Conservation (phyloP, 2,888 invertebrate genomes). For the Bhutanitis thaidina region DNA sequence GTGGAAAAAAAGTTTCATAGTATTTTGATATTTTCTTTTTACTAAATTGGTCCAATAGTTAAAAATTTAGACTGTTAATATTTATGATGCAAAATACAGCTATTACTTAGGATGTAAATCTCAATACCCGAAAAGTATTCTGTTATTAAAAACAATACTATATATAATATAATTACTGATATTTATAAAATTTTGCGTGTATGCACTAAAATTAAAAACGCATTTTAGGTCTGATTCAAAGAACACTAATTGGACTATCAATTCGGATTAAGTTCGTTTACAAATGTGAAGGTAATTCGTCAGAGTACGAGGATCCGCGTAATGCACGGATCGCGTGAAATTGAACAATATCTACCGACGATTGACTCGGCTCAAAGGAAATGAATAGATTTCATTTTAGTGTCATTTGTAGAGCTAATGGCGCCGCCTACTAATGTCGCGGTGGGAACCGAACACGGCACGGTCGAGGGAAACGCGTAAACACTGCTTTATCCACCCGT, state of each 20-base stretch:
- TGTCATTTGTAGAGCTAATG: constrained; percentile 78
- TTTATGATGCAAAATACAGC: no score
- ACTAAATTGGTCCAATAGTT: no score
- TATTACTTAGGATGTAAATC: no score
- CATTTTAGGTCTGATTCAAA: not conserved
- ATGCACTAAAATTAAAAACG: no score
- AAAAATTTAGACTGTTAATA: no score
- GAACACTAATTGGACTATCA: constrained; percentile 27
- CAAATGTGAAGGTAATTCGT: constrained; percentile 28
- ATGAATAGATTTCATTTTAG: constrained; percentile 80
- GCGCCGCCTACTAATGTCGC: constrained; percentile 62
- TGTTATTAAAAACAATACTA: no score
- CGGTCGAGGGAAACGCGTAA: constrained; percentile 24
- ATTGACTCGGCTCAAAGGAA: constrained; percentile 74
- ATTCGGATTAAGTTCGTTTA: constrained; percentile 5
- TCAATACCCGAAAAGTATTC: no score
- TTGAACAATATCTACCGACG: constrained; percentile 68
- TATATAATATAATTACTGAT: no score
- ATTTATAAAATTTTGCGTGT: no score
- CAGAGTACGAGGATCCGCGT: constrained; percentile 40
- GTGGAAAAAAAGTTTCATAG: no score
- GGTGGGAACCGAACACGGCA: constrained; percentile 34
- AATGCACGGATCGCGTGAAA: constrained; percentile 76
- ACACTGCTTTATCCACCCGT: constrained; percentile 40
- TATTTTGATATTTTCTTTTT: no score